Percentiles rank a stretch among this genome's conserved stretches.
phyloP scores from a whole-genome alignment of 2,888 invertebrate genomes.

The Galerucella calmariensis region DNA sequence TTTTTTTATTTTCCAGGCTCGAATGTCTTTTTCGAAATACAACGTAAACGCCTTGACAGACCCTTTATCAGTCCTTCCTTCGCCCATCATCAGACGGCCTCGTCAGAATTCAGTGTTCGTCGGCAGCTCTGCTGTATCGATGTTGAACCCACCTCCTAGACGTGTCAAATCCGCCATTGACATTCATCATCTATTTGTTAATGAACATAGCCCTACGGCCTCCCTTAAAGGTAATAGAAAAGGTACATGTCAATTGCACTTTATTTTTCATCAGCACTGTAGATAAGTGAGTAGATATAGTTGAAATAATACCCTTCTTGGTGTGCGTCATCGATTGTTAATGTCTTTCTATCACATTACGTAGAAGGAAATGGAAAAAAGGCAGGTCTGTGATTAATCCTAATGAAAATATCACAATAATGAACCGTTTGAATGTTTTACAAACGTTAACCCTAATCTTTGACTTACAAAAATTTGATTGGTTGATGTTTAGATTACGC shows the following conservation, averaged over 20 bases:
- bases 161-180: constrained; percentile 87
- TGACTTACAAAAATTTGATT: no score
- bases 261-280: constrained; percentile 13
- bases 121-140: constrained; percentile 74
- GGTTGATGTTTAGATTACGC: no score
- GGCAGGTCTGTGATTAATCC: no score
- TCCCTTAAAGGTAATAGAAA: constrained; percentile 54
- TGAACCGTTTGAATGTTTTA: no score
- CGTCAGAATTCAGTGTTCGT: constrained; percentile 90
- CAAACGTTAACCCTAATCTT: no score
- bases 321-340: no score
- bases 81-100: constrained; percentile 66
- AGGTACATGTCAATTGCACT: constrained; percentile 42
- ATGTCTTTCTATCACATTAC: no score
- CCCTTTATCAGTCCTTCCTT: constrained; percentile 62
- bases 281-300: not conserved
- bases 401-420: no score
- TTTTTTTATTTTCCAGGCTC: constrained; percentile 68
- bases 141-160: constrained; percentile 77
- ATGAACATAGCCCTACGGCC: constrained; percentile 62
- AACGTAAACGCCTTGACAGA: constrained; percentile 73
- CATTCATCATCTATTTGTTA: constrained; percentile 77
- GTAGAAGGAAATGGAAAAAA: no score
- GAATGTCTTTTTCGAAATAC: constrained; percentile 77
- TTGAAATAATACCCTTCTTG: no score